A percentile compares a stretch with the other conserved stretches of the same genome.
Conservation (phyloP, 1,140 invertebrate species). For the Drosophila asahinai region DNA sequence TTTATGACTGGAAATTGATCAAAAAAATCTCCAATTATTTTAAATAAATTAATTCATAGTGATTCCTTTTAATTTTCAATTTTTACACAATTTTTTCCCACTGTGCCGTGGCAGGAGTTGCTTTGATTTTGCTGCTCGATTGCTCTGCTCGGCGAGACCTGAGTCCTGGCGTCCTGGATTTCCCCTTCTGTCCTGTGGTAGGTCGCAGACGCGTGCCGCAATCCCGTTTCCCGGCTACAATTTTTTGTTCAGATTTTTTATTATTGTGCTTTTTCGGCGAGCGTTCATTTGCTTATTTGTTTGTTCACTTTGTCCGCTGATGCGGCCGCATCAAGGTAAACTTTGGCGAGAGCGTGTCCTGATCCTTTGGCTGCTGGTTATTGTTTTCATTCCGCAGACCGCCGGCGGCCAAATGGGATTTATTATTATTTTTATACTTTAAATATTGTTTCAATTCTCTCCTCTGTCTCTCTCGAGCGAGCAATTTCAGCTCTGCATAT, state of each 20-base stretch:
- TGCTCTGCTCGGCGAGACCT: conserved; percentile 53
- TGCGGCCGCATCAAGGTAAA: conserved; percentile 81
- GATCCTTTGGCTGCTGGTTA: conserved; percentile 54
- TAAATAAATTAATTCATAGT: not conserved
- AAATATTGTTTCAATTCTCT: conserved; percentile 73
- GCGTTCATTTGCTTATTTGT: conserved; percentile 83
- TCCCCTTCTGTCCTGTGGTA: conserved; percentile 72
- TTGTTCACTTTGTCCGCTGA: conserved; percentile 73
- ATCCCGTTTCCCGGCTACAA: conserved; percentile 50
- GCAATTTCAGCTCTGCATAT: conserved; percentile 23
- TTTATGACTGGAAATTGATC: no score
- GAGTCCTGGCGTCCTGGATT: conserved; percentile 37
- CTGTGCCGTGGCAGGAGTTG: conserved; percentile 23
- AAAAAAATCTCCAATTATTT: no score
- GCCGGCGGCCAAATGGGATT: conserved; percentile 74
- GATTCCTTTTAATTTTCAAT: not conserved
- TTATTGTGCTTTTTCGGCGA: conserved; percentile 79
- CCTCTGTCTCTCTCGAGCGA: not conserved
- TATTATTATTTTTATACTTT: conserved; percentile 81
- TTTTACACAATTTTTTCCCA: not conserved
- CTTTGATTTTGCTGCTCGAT: conserved; percentile 82
- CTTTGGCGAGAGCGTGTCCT: conserved; percentile 50
- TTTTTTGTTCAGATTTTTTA: conserved; percentile 22
- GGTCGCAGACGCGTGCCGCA: conserved; percentile 78
- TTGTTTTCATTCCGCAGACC: conserved; percentile 73